Percentiles rank a stretch among this genome's conserved stretches.
phyloP scores from a whole-genome alignment of 2,797 vertebrate genomes.

The Leptodactylus fallax region DNA sequence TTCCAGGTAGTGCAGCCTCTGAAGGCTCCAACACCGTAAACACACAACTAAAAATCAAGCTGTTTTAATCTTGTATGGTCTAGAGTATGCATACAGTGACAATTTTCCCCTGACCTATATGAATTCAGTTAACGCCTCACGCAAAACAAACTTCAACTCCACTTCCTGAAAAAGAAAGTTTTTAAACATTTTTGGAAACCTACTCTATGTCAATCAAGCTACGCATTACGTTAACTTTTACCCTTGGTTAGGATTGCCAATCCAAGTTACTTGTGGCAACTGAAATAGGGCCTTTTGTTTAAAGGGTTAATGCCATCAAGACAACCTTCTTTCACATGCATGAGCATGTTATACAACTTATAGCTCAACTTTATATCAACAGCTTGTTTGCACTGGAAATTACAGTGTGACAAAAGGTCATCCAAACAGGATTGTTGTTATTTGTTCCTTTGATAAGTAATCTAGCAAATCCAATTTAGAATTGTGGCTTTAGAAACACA shows the following conservation, averaged over 20 bases:
- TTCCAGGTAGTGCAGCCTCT: slow-evolving; percentile 30
- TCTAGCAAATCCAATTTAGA: no score
- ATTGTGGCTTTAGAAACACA: no score
- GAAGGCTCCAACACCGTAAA: background rate
- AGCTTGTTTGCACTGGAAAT: no score
- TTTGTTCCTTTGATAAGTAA: no score
- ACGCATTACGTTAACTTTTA: background rate
- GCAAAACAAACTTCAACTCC: background rate
- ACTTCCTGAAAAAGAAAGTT: background rate
- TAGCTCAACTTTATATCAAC: no score
- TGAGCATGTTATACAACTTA: no score
- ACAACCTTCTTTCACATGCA: no score
- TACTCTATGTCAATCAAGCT: background rate
- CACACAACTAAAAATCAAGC: slow-evolving; percentile 6
- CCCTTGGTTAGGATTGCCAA: background rate
- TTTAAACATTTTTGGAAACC: background rate
- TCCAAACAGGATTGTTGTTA: no score
- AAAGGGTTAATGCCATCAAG: no score
- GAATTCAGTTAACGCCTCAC: background rate
- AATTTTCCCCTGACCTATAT: background rate
- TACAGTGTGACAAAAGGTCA: no score
- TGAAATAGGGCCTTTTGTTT: background rate
- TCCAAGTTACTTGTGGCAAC: background rate
- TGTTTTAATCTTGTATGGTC: slow-evolving; percentile 5
- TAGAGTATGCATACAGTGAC: background rate